These are phyloP conservation scores for Druceiella hillmani DNA, from an alignment of 2,888 invertebrate species.

Conservation along the genomic window DNA sequence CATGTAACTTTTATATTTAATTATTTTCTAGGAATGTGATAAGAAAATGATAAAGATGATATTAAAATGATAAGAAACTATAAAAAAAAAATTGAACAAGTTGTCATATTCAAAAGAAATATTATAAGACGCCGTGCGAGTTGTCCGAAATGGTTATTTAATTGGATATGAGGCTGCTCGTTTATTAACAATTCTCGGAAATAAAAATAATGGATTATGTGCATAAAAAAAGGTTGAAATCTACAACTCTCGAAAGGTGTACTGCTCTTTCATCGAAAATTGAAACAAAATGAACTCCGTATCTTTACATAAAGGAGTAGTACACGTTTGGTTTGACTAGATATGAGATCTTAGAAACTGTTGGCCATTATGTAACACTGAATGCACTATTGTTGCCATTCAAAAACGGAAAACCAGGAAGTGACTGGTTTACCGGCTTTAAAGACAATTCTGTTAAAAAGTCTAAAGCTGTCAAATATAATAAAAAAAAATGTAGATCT, in stretches of 20 bases:
- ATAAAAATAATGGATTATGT: not conserved
- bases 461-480: no score
- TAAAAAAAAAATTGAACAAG: slow-evolving; percentile 1
- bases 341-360: not conserved
- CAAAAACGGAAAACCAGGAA: no score
- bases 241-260: not conserved
- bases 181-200: not conserved
- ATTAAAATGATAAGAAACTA: not conserved
- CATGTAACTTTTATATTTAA: no score
- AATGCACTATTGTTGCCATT: no score
- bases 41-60: no score
- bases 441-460: no score
- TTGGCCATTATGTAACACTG: slow-evolving; percentile 2
- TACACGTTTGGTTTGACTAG: not conserved
- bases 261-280: not conserved
- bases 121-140: not conserved
- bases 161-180: not conserved
- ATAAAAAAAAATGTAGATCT: no score
- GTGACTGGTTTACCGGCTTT: no score
- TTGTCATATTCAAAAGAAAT: slow-evolving; percentile 3
- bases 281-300: not conserved
- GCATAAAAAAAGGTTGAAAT: not conserved
- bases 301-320: slow-evolving; percentile 1
- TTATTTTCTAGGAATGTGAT: no score
- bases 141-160: not conserved